phyloP scores from a whole-genome alignment of 2,113 vertebrate species.

The Austrofundulus limnaeus region DNA sequence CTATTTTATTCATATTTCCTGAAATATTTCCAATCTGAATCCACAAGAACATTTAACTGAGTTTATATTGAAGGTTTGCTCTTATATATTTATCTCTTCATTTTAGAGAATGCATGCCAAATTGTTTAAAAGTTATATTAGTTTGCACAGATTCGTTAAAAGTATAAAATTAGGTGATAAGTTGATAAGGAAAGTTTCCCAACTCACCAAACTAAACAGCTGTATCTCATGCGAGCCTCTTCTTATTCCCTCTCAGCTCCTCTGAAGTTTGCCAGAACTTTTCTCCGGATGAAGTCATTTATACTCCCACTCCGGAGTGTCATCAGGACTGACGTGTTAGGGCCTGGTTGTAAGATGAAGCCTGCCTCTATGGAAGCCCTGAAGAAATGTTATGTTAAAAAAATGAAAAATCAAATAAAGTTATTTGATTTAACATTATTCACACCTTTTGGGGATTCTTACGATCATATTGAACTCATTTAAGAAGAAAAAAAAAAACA shows the following conservation, averaged over 20 bases:
- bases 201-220: slow-evolving; percentile 55
- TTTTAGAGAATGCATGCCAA: too few relatives aligned
- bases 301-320: slow-evolving; percentile 47
- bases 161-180: neutral
- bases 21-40: neutral
- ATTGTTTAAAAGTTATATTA: too few relatives aligned
- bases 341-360: slow-evolving; percentile 33
- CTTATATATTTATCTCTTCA: too few relatives aligned
- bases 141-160: too few relatives aligned
- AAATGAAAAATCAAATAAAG: neutral
- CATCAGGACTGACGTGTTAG: slow-evolving; percentile 50
- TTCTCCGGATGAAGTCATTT: slow-evolving; percentile 44
- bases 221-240: slow-evolving; percentile 13
- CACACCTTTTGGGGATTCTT: slow-evolving; percentile 1
- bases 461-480: neutral
- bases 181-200: too few relatives aligned
- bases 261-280: slow-evolving; percentile 40
- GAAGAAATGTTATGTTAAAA: neutral
- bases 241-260: slow-evolving; percentile 6
- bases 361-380: slow-evolving; percentile 17
- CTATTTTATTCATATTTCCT: neutral
- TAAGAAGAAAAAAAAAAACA: neutral
- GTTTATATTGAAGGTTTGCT: neutral
- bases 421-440: neutral
- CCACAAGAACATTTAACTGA: neutral